phyloP scores from a whole-genome alignment of 2,888 invertebrate genomes.

The Augiades crinisus region DNA sequence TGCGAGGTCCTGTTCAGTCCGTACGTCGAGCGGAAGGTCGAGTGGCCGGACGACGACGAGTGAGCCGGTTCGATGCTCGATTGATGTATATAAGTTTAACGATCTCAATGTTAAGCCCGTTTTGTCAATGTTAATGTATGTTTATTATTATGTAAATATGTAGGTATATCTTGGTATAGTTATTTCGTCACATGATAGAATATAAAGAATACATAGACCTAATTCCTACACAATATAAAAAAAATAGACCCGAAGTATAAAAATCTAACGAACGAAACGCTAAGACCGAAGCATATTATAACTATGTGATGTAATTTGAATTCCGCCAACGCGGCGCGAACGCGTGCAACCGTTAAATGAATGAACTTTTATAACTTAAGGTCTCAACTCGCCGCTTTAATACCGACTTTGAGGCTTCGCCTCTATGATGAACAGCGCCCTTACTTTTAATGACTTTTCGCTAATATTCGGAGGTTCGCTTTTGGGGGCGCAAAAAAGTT shows the following conservation, averaged over 20 bases:
- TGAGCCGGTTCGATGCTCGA: neutral
- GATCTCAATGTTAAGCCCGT: slow-evolving; percentile 9
- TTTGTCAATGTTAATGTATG: too few species aligned
- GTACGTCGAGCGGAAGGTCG: slow-evolving; percentile 28
- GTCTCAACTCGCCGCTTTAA: slow-evolving; percentile 64
- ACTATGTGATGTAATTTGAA: slow-evolving; percentile 59
- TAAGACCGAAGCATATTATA: slow-evolving; percentile 27
- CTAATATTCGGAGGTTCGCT: slow-evolving; percentile 70
- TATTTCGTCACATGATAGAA: too few species aligned
- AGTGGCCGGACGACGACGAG: slow-evolving; percentile 4
- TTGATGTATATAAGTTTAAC: slow-evolving; percentile 11
- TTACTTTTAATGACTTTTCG: slow-evolving; percentile 81
- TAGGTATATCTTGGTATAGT: too few species aligned
- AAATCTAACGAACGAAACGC: slow-evolving; percentile 17
- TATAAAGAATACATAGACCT: too few species aligned
- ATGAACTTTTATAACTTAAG: slow-evolving; percentile 79
- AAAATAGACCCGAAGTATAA: too few species aligned
- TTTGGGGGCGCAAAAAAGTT: slow-evolving; percentile 58
- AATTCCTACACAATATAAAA: too few species aligned
- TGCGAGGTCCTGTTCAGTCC: slow-evolving; percentile 66
- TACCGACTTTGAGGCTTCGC: slow-evolving; percentile 68
- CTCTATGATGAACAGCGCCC: slow-evolving; percentile 73
- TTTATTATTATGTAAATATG: too few species aligned
- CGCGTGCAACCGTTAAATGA: slow-evolving; percentile 78
- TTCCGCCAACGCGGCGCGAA: slow-evolving; percentile 53